These are phyloP conservation scores for Pyrrhura leucotis DNA, from an alignment of 2,797 vertebrate species.

Conservation along the genomic window DNA sequence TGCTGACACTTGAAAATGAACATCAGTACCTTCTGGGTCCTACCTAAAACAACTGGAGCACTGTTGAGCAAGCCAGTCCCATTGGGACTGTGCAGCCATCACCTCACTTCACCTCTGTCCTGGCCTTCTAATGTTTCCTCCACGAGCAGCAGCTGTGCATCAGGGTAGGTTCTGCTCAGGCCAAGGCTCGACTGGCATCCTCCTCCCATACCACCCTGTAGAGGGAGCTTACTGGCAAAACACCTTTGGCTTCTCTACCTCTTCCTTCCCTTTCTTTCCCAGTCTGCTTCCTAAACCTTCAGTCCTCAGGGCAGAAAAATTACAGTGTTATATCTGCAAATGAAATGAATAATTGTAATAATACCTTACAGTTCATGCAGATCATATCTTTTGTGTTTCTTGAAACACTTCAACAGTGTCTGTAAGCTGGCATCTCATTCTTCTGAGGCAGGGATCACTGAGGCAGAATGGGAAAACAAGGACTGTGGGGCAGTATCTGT, in stretches of 20 bases:
- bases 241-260: background rate
- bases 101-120: background rate
- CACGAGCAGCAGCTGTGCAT: background rate
- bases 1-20: background rate
- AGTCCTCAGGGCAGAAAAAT: background rate
- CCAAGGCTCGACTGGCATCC: background rate
- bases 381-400: background rate
- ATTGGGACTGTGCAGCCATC: background rate
- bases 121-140: slow-evolving; percentile 2
- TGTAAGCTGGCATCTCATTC: background rate
- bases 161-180: background rate
- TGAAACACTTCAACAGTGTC: background rate
- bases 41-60: background rate
- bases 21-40: background rate
- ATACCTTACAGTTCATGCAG: background rate
- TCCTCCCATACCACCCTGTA: background rate
- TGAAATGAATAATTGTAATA: background rate
- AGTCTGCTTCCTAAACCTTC: background rate
- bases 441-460: background rate
- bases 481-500: background rate
- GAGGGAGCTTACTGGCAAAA: background rate
- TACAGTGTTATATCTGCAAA: background rate
- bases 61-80: background rate
- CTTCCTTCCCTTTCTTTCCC: background rate
- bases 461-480: background rate